These are phyloP conservation scores for Cryptoprocta ferox DNA, from an alignment of 2,797 vertebrate species.

Conservation along the genomic window DNA sequence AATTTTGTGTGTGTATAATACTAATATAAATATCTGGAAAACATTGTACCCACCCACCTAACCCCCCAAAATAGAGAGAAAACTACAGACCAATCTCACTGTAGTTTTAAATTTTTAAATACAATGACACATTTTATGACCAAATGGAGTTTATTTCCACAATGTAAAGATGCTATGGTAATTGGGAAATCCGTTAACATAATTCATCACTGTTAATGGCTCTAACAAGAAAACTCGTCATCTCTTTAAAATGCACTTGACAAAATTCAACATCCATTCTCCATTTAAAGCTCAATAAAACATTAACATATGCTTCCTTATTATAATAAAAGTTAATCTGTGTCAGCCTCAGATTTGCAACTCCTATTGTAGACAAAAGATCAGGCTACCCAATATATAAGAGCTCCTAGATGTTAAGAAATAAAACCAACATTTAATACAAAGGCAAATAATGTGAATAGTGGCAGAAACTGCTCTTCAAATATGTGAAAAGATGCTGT, in stretches of 20 bases:
- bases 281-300: neutral
- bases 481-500: neutral
- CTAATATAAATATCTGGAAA: neutral
- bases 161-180: neutral
- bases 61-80: neutral
- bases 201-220: neutral
- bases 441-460: neutral
- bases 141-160: neutral
- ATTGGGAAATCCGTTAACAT: neutral
- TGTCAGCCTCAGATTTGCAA: neutral
- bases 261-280: neutral
- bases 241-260: neutral
- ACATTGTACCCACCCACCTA: neutral
- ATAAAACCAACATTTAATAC: neutral
- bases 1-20: neutral
- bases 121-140: neutral
- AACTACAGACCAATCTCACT: neutral
- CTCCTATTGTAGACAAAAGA: neutral
- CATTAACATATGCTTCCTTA: neutral
- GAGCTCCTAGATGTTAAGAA: neutral
- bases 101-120: conserved; percentile 3
- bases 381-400: neutral
- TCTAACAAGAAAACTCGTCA: neutral
- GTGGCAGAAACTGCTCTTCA: conserved; percentile 2
- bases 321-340: neutral